phyloP scores from a whole-genome alignment of 2,888 invertebrate species.

The Lasioglossum malachurum region DNA sequence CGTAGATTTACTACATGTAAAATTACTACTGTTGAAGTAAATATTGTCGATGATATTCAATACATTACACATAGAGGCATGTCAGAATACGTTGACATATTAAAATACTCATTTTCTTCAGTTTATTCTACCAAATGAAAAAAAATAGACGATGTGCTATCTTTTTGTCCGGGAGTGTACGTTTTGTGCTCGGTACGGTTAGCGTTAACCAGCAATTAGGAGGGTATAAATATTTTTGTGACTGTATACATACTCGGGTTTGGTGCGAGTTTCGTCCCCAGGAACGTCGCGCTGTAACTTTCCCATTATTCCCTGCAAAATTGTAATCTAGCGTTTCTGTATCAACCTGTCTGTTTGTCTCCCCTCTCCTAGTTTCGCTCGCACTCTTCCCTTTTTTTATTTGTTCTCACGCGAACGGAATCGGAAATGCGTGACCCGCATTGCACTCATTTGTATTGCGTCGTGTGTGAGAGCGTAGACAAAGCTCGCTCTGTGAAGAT shows the following conservation, averaged over 20 bases:
- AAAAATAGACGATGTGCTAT: no score
- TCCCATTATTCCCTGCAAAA: background rate
- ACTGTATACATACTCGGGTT: background rate
- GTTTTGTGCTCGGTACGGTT: no score
- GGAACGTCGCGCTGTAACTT: background rate
- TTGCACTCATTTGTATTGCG: slow-evolving; percentile 3
- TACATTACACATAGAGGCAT: no score
- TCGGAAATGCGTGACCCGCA: slow-evolving; percentile 10
- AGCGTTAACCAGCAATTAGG: background rate
- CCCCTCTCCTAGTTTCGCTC: background rate
- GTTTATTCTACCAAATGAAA: no score
- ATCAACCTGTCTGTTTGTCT: background rate
- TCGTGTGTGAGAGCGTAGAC: background rate
- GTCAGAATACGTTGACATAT: no score
- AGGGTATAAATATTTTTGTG: background rate
- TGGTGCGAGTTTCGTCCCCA: background rate
- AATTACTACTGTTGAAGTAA: no score
- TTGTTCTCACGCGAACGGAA: background rate
- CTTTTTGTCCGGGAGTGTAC: no score
- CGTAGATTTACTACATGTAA: no score
- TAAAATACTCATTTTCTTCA: no score
- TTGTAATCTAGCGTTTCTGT: background rate
- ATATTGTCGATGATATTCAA: no score
- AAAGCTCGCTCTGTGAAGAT: slow-evolving; percentile 1
- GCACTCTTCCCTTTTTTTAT: background rate